Evolutionary conservation across 2,888 invertebrate genomes (phyloP), one percentile per base, ranked within the genome.

Genomic region (Epsilonema sp.): DNA sequence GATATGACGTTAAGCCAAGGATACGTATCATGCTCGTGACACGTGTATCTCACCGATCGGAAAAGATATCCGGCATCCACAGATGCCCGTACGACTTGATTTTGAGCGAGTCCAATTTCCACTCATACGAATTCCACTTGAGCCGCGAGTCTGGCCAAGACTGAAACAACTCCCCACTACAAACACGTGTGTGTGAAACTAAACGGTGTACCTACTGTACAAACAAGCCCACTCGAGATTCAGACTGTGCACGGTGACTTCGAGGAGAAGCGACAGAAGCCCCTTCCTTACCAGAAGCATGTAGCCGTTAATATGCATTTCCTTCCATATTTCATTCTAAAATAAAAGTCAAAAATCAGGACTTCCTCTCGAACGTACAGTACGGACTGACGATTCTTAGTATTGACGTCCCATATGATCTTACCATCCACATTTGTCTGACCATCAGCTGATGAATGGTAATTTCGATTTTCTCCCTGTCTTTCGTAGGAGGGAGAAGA

Each of bases 281-380:
- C n/a, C n/a, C n/a, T n/a, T 39, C 47, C 55, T 42, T 31, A 59
- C 59, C 47, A 59, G 36, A 38, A 49, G 51, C 43, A 59, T 48
- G 46, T 49, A 58, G 36, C 59, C 59, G 44, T 57, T 56, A 48
- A 59, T 55, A 45, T 58, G 57, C 59, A 59, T 58, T 53, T 59
- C 59, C 46, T 55, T 57, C 57, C 57, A 58, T 37, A 59, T 53
- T 43, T 59, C 59, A 44, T 58, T 59, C 55, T 55, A 48, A 22
- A 53, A 44, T 2, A n/a, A n/a, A n/a, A n/a, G 22, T 16, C 16
- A 3, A 5, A 16, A 13, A 8, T 16, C 8, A 31, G 16, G 8
- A 11, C 8, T 11, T 31, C 31, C 8, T 11, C 8, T 31, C 31
- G 16, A 31, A 31, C 16, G 11, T 11, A 31, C 8, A 11, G 8